Base-by-base conservation (phyloP, 1,140 invertebrate species). In the Neelides sp. region DNA sequence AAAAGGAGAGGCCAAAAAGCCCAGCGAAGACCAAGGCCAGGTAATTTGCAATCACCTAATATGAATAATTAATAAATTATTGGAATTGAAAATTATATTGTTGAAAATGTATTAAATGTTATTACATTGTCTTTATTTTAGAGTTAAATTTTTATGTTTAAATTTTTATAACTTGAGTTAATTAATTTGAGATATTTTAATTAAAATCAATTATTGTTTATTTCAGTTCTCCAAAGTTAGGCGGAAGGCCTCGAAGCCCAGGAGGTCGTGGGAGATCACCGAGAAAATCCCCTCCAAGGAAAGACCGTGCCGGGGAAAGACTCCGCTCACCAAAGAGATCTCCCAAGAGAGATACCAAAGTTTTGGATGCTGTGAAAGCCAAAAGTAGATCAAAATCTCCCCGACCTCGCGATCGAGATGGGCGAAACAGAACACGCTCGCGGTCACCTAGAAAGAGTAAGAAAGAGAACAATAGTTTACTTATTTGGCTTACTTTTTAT, bases 401-500 rank as follows among this genome's bases (percentile, higher is more conserved):
- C n/a, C 30, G 36, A 8, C 19, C 22, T 5, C 19, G 17, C 26
- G 12, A 12, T 44, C 20, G 27, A 24, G 32, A 26, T 34, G 36
- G 36, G 22, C 39, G 34, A 13, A 36, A 28, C 17, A 28, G 39
- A 13, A 47, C 50, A 32, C 50, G 50, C 3, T 52, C 50, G 4
- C 24, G 44, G 13, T 52, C 50, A n/a, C 50, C 50, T 3, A 30
- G 32, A 22, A 48, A 43, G 42, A 36, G 44, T 46, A 46, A 36
- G 4, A 24, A n/a, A 13, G 5, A 23, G 20, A 26, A 4, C 12
- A 24, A n/a, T 39, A 5, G 15, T 8, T 39, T 39, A 15, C 36
- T 39, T 39, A 8, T 19, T 8, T 15, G 20, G 5, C 37, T 40
- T 40, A 40, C n/a, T n/a, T n/a, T n/a, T n/a, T n/a, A n/a, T n/a